Base-by-base conservation (phyloP, 2,888 invertebrate genomes). In the Drosophila nr. medialis region DNA sequence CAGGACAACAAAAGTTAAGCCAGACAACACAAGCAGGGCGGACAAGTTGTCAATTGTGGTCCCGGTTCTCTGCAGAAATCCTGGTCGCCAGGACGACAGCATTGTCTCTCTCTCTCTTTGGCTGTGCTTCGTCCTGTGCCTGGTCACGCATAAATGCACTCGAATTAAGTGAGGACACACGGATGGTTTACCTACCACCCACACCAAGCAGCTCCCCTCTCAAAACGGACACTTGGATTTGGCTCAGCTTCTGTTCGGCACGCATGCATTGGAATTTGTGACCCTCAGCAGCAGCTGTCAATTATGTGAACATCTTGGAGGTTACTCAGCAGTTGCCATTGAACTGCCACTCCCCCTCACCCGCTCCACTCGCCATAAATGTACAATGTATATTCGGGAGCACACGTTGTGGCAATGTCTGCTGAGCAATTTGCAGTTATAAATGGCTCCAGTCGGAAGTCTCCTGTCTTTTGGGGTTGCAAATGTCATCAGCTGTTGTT, bases 61-160 rank as follows among this genome's bases (percentile, higher is more conserved):
- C 55, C 27, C 34, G 48, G 24, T 24, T 45, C 29, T 42, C 61
- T 63, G 50, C 49, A 65, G 59, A 55, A 48, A 53, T 56, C 62
- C 63, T 64, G 62, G 71, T 80, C 21, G 63, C 30, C 74, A 75
- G 81, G 76, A 70, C 75, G 67, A 71, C 53, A 75, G 72, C 79
- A 75, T 29, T 64, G 62, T 13, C 2, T 21, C 5, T n/a, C 29
- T 3, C 2, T 4, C 13, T 21, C 24, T 15, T 21, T 63, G 55
- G 66, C 42, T 64, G 68, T 64, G 49, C 49, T 61, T 53, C 2
- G 63, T 70, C n/a, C 82, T 72, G 72, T 67, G 77, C 89, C 77
- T 90, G 81, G 86, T 78, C 84, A 89, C 85, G 90, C 90, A 86
- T 85, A 88, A 90, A 86, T 91, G 91, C 90, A 90, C 81, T 80